Conservation (phyloP, 2,113 vertebrate genomes). For the Rhineura floridana region DNA sequence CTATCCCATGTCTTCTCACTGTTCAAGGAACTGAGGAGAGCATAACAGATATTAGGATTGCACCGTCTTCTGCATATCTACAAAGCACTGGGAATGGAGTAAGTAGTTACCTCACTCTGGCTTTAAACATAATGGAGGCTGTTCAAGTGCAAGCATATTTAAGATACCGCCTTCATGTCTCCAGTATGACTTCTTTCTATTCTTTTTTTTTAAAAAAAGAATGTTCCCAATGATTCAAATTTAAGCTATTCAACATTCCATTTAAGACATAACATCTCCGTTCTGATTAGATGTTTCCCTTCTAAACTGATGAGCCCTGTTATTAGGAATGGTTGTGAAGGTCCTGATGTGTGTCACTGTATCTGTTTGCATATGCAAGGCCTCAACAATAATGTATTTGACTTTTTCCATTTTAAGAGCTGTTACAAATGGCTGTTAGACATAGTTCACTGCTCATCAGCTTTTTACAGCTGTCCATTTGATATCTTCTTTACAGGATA, state of each 20-base stretch:
- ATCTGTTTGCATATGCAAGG: neutral
- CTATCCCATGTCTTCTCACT: neutral
- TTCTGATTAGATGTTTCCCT: neutral
- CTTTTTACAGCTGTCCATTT: neutral
- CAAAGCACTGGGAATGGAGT: neutral
- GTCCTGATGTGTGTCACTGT: neutral
- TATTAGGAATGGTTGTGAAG: neutral
- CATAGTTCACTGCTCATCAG: neutral
- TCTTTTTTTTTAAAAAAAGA: neutral
- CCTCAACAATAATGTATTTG: constrained; percentile 25
- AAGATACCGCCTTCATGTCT: neutral
- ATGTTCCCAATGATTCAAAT: neutral
- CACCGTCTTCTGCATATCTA: neutral
- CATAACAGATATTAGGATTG: neutral
- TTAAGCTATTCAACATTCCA: neutral
- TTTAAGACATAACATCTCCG: neutral
- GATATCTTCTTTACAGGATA: neutral
- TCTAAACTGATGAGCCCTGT: neutral
- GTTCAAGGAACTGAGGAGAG: neutral
- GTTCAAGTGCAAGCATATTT: too few species aligned
- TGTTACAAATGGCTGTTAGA: constrained; percentile 15
- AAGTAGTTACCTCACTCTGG: neutral
- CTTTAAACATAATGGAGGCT: neutral
- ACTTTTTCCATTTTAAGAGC: constrained; percentile 20
- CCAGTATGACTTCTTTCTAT: neutral